A percentile compares a stretch with the other conserved stretches of the same genome.
Conservation (phyloP, 2,888 invertebrate species). For the Nemotelus pantherinus region DNA sequence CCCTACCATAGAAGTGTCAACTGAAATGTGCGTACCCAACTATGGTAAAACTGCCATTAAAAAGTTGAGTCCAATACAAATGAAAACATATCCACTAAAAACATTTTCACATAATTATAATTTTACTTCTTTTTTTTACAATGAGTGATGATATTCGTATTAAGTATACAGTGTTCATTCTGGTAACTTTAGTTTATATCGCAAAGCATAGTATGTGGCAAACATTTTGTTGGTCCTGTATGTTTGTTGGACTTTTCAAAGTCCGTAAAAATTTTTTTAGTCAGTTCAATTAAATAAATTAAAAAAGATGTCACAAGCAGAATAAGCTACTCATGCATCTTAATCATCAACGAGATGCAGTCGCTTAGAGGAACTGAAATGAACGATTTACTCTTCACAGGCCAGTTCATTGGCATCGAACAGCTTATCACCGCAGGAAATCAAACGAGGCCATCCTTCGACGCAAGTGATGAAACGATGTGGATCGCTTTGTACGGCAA, state of each 20-base stretch:
- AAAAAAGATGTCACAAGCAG: slow-evolving; percentile 2
- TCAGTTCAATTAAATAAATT: slow-evolving; percentile 31
- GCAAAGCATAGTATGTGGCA: too few species aligned
- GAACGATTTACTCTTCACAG: slow-evolving; percentile 72
- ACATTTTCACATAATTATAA: too few species aligned
- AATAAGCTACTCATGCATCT: background rate
- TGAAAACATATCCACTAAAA: too few species aligned
- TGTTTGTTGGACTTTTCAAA: background rate
- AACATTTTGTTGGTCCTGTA: too few species aligned
- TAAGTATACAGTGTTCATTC: slow-evolving; percentile 22
- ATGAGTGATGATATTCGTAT: too few species aligned
- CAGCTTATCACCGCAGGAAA: slow-evolving; percentile 87
- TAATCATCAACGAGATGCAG: slow-evolving; percentile 8
- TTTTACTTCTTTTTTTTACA: too few species aligned
- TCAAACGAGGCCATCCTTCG: slow-evolving; percentile 86
- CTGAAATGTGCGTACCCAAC: too few species aligned
- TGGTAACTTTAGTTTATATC: slow-evolving; percentile 22
- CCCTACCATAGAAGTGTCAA: too few species aligned
- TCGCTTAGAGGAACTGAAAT: background rate
- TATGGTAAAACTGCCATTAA: too few species aligned
- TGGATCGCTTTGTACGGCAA: slow-evolving; percentile 87
- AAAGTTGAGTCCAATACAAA: too few species aligned
- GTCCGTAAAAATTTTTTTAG: background rate
- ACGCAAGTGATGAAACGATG: slow-evolving; percentile 90
- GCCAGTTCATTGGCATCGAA: slow-evolving; percentile 85